Evolutionary conservation across 2,113 vertebrate genomes (phyloP), one percentile per base, ranked within the genome.

Genomic region (Typhlomys cinereus): DNA sequence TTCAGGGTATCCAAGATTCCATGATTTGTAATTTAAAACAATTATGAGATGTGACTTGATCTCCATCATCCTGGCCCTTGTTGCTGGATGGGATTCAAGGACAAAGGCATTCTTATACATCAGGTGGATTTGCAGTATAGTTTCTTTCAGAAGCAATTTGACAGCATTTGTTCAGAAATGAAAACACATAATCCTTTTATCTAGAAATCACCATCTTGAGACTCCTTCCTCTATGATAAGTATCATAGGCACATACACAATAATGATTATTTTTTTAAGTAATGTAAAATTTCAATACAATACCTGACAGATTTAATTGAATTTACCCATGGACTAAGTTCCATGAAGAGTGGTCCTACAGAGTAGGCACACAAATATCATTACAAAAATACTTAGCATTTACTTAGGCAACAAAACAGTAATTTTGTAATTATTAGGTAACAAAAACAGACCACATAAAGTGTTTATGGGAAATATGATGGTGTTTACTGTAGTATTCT

Each of bases 71-170:
- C 59, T 85, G 73, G 70, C 93, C 95, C 94, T 89, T 94, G 92
- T 93, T 93, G 69, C 83, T 94, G 74, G 62, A 41, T 88, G 64
- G 93, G 79, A 90, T 62, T 90, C 80, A 91, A 89, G 73, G 57
- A 80, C 79, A 59, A 89, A 92, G 67, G 31, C 82, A 67, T 90
- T 88, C 83, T 46, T 70, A 66, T 82, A 73, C 64, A 15, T 82
- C 73, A 74, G 6, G 21, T 52, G 91, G 67, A 76, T 81, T 78
- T 57, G 7, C 36, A 64, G 70, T 66, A 36, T 57, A 84, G 34
- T 34, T 27, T 83, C 54, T 81, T 85, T 93, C 84, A 69, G 67
- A 95, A 95, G 80, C 66, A 91, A 71, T 84, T 92, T 80, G 59
- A 34, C 25, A 69, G 78, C 11, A 70, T 84, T 76, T 79, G 73